Evolutionary conservation across 2,797 vertebrate genomes (phyloP).

Genomic region (Arctocebus calabarensis): DNA sequence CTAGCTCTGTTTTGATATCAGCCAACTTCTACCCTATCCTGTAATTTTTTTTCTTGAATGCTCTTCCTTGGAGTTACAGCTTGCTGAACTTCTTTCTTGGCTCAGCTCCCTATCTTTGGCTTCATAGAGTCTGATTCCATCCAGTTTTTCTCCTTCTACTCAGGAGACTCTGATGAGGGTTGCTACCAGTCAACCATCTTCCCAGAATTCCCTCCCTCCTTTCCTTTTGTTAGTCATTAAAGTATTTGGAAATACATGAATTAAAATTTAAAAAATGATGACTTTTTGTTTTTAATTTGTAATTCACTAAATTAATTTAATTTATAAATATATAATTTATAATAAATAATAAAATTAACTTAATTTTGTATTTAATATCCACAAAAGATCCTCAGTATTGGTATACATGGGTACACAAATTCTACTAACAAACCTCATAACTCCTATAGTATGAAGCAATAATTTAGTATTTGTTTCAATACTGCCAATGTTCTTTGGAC

Average conservation of each 20-base stretch:
- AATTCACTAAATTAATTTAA: not conserved
- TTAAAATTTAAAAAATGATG: not conserved
- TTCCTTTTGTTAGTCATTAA: not conserved
- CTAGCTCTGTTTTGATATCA: no score
- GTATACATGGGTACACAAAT: not conserved
- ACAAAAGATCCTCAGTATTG: not conserved
- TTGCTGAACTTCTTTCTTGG: no score
- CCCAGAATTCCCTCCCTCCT: no score
- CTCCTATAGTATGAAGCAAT: not conserved
- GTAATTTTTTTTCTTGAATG: no score
- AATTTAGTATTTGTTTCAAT: not conserved
- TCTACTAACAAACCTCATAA: not conserved
- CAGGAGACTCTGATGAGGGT: no score
- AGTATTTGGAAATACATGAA: not conserved
- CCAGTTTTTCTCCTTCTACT: no score
- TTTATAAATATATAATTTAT: not conserved
- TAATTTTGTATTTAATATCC: conserved; percentile 10
- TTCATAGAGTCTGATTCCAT: no score
- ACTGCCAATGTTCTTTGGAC: not conserved
- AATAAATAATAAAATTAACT: not conserved
- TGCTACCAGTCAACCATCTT: no score
- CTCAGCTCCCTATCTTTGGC: no score
- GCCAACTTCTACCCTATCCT: no score
- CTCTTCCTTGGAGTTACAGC: no score
- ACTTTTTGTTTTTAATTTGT: not conserved